A percentile compares a stretch with the other conserved stretches of the same genome.
phyloP scores from a whole-genome alignment of 2,888 invertebrate genomes.

The Caenorhabditis angaria region DNA sequence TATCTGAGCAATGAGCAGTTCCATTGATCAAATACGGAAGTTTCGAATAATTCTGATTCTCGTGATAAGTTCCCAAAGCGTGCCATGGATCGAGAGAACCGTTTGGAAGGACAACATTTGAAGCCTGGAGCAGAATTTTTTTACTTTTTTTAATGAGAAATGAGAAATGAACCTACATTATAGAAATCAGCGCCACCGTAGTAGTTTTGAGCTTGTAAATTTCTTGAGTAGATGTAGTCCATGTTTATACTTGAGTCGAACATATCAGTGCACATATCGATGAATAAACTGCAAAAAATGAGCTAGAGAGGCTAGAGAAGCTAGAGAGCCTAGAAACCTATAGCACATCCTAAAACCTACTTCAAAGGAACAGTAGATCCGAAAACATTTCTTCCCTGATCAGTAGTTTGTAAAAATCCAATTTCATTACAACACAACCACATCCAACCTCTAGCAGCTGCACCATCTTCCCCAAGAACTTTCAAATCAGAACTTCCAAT shows the following conservation, averaged over 20 bases:
- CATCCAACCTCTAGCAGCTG: conserved; percentile 57
- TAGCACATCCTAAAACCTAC: too few species aligned
- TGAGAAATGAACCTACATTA: conserved; percentile 20
- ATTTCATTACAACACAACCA: conserved; percentile 67
- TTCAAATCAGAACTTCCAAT: conserved; percentile 27
- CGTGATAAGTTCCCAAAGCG: conserved; percentile 53
- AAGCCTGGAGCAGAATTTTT: conserved; percentile 37
- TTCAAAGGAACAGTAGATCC: conserved; percentile 55
- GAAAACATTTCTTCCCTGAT: conserved; percentile 56
- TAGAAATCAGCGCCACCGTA: conserved; percentile 52
- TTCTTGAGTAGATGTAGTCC: conserved; percentile 33
- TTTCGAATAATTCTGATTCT: conserved; percentile 6
- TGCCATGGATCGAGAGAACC: conserved; percentile 68
- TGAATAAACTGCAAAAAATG: conserved; percentile 52
- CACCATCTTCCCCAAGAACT: conserved; percentile 36
- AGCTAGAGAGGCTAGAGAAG: too few species aligned
- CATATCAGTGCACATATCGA: conserved; percentile 63
- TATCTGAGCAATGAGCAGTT: conserved; percentile 67
- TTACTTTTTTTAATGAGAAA: too few species aligned
- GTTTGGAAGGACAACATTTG: conserved; percentile 64
- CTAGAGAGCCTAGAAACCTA: too few species aligned
- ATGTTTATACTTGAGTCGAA: conserved; percentile 46
- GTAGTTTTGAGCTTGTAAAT: conserved; percentile 43
- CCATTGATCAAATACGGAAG: conserved; percentile 51
- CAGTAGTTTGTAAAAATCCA: conserved; percentile 64